Conservation (phyloP, 92 coral and sea anemone species). For the Epizoanthus stellaris region DNA sequence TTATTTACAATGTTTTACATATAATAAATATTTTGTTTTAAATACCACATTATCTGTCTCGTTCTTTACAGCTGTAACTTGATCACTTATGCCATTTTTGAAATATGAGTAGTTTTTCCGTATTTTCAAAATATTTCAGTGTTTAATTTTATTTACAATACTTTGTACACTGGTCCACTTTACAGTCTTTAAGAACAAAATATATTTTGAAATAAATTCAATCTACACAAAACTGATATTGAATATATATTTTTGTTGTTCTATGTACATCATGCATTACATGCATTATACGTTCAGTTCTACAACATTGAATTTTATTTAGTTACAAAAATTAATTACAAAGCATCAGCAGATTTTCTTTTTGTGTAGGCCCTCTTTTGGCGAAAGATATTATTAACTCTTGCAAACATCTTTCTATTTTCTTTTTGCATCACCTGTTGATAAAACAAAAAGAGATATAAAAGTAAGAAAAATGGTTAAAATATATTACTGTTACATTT, state of each 20-base stretch:
- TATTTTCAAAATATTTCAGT: no score
- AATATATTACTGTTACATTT: no score
- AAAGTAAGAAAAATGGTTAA: no score
- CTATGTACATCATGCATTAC: neutral
- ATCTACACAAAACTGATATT: no score
- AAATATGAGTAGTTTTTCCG: neutral
- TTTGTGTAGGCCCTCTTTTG: slow-evolving; percentile 8
- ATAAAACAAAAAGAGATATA: neutral
- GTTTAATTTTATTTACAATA: no score
- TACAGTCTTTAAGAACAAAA: no score
- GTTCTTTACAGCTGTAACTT: neutral
- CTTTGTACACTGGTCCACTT: no score
- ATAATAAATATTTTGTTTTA: neutral
- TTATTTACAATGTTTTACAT: neutral
- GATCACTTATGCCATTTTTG: neutral
- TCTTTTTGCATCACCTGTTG: slow-evolving; percentile 3
- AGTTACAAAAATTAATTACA: neutral
- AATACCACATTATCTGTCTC: neutral
- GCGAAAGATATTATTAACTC: neutral
- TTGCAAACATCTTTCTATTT: slow-evolving; percentile 11
- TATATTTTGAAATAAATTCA: no score
- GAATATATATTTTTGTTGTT: neutral
- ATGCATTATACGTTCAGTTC: neutral
- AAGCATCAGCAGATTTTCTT: neutral
- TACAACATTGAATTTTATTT: neutral